A percentile compares a stretch with the other conserved stretches of the same genome.
Conservation (phyloP, 2,888 invertebrate species). For the Stictocephala bisonia region DNA sequence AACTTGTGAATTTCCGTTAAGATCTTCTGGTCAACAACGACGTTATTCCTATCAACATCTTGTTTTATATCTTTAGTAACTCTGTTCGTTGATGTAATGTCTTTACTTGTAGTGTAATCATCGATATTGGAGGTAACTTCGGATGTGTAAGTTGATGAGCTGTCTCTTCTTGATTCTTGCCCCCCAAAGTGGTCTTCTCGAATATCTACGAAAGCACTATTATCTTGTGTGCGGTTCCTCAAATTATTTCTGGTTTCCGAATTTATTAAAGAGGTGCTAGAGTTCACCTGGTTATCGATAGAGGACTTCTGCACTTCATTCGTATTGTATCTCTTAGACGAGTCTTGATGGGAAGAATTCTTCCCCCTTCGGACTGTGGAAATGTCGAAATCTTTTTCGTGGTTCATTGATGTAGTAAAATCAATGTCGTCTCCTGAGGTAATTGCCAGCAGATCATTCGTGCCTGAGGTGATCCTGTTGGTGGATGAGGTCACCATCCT, state of each 20-base stretch:
- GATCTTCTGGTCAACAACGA: conserved; percentile 67
- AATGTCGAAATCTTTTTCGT: background rate
- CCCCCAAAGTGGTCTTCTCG: conserved; percentile 12
- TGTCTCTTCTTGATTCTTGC: conserved; percentile 17
- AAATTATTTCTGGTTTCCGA: conserved; percentile 12
- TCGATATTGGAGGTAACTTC: conserved; percentile 31
- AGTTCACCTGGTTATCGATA: conserved; percentile 2
- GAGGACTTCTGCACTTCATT: conserved; percentile 28
- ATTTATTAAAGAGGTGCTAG: conserved; percentile 10
- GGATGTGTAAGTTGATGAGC: conserved; percentile 17
- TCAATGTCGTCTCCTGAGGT: conserved; percentile 42
- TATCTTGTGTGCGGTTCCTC: conserved; percentile 12
- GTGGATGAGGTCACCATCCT: conserved; percentile 47
- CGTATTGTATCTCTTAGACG: conserved; percentile 21
- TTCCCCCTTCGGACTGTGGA: conserved; percentile 1
- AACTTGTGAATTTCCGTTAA: conserved; percentile 75
- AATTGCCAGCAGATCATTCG: conserved; percentile 47
- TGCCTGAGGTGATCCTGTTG: conserved; percentile 10
- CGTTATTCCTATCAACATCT: conserved; percentile 29
- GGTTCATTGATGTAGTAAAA: background rate
- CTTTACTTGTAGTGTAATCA: conserved; percentile 24
- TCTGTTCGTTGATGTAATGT: background rate
- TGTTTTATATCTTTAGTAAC: background rate
- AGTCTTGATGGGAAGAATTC: background rate
- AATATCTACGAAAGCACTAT: background rate